A percentile compares a stretch with the other conserved stretches of the same genome.
Evolutionary conservation across 1,140 invertebrate genomes (phyloP).

Genomic region (Sogatella furcifera): DNA sequence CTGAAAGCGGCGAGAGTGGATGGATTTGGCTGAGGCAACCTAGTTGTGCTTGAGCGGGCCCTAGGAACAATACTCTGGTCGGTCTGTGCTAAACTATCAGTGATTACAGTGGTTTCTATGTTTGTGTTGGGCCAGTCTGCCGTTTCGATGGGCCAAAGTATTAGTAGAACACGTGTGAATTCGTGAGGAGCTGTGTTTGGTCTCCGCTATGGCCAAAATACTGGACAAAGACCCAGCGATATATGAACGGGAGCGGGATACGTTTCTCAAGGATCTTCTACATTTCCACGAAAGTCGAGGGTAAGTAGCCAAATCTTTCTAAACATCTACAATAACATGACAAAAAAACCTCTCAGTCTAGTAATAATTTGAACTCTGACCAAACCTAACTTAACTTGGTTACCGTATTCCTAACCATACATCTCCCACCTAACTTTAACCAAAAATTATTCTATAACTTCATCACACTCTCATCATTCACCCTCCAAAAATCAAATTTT

Average conservation of each 20-base stretch:
- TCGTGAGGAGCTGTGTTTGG: slow-evolving; percentile 9
- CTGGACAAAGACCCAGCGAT: slow-evolving; percentile 58
- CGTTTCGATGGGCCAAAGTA: slow-evolving; percentile 23
- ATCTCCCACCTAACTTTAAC: too few relatives aligned
- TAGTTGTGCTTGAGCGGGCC: slow-evolving; percentile 25
- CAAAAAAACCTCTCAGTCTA: too few relatives aligned
- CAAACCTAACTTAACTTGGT: too few relatives aligned
- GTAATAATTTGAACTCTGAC: too few relatives aligned
- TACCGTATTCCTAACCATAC: too few relatives aligned
- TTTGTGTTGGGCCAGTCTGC: slow-evolving; percentile 25
- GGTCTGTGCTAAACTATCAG: slow-evolving; percentile 26
- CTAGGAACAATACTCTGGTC: slow-evolving; percentile 25
- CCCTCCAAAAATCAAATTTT: too few relatives aligned
- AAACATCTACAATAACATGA: too few relatives aligned
- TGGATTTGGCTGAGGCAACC: slow-evolving; percentile 26
- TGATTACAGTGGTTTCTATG: slow-evolving; percentile 24
- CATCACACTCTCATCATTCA: too few relatives aligned
- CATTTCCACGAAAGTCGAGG: slow-evolving; percentile 76
- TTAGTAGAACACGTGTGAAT: slow-evolving; percentile 21
- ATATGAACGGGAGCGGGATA: slow-evolving; percentile 55
- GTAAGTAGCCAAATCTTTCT: slow-evolving; percentile 40
- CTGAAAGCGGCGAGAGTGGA: slow-evolving; percentile 3
- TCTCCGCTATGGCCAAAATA: slow-evolving; percentile 47
- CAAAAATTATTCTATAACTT: too few relatives aligned
- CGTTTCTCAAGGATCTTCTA: slow-evolving; percentile 64